Evolutionary conservation across 2,888 invertebrate genomes (phyloP), one percentile per base, ranked within the genome.

Genomic region (Tricholauxania praeusta): DNA sequence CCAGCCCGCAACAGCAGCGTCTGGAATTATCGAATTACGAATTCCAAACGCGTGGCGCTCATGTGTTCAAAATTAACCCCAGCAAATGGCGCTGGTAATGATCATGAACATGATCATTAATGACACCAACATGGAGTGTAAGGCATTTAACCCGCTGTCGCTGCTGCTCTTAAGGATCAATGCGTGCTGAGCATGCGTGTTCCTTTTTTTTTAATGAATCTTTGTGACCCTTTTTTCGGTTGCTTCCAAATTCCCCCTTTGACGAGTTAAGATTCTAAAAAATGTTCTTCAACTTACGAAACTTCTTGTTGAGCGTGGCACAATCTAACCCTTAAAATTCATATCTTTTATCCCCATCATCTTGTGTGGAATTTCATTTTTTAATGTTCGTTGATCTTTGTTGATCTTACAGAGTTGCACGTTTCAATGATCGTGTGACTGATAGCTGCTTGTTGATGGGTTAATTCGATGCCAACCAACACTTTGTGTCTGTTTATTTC

Each of bases 1-100:
- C 28, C 28, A 28, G 28, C 28, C 22, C 2, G 3, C 28, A 28
- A n/a, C 32, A 8, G 60, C 17, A 22, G 10, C 39, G 10, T 10
- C 10, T 39, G 39, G 39, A 10, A 15, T 17, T 48, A 47, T 32
- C 53, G 17, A 28, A 49, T 59, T 49, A 17, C 49, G 17, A 28
- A 69, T 67, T 67, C 49, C 48, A 32, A 69, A 69, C 59, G 69
- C 69, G 69, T 69, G 57, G 69, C 69, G 69, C 69, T 57, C 69
- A 67, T 69, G 59, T 48, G 59, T 59, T 59, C 28, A 10, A 69
- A 69, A 69, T 69, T 69, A 69, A 72, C 72, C 72, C 72, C 67
- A 72, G 59, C 51, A 63, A 59, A 59, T 60, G 59, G 59, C 65
- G 57, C 65, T 62, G 32, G 47, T 53, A 51, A 64, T 47, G 53